Evolutionary conservation across 37 sponge, comb jelly and placozoan species (phyloP).

Genomic region (Axinella damicornis): DNA sequence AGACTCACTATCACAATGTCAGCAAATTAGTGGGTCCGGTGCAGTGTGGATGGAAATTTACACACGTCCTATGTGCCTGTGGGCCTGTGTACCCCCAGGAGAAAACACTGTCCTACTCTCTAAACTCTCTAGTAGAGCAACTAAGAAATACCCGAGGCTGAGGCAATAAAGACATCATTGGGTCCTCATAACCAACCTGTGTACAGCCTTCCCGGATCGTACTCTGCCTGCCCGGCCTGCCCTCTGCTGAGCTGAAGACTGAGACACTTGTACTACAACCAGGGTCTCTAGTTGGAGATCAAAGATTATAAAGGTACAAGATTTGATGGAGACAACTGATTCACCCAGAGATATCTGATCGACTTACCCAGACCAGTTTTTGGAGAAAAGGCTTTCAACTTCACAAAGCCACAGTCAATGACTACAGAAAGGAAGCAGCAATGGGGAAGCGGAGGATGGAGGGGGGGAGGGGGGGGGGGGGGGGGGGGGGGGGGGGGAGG

Average conservation of each 20-base stretch:
- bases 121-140: too few species aligned
- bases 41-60: too few species aligned
- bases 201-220: constrained; percentile 89
- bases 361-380: constrained; percentile 73
- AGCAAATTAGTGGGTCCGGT: too few species aligned
- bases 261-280: constrained; percentile 83
- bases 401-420: constrained; percentile 96
- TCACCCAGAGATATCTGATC: constrained; percentile 78
- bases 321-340: neutral
- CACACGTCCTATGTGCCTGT: too few species aligned
- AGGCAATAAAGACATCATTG: too few species aligned
- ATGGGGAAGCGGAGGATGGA: neutral
- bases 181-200: constrained; percentile 27
- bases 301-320: too few species aligned
- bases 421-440: constrained; percentile 40
- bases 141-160: too few species aligned
- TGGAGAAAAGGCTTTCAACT: constrained; percentile 77
- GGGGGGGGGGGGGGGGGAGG: too few species aligned
- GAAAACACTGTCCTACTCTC: too few species aligned
- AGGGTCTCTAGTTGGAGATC: constrained; percentile 72
- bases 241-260: constrained; percentile 91
- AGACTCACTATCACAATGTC: too few species aligned
- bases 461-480: too few species aligned
- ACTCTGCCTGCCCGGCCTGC: constrained; percentile 94
- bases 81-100: too few species aligned